phyloP scores from a whole-genome alignment of 2,888 invertebrate species.

The Cyrtodaria siliqua region DNA sequence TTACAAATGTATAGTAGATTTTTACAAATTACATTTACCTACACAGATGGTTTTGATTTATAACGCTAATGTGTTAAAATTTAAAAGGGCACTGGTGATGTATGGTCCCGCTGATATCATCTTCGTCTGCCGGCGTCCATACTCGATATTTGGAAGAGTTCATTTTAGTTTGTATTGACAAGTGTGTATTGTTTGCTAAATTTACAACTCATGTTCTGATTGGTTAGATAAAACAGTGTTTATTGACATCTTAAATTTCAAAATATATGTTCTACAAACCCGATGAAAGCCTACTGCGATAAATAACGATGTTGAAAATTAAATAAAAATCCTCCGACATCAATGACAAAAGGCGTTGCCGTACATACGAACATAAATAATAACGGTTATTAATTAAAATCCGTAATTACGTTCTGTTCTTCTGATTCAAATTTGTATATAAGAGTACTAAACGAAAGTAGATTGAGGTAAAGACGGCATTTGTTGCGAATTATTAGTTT shows the following conservation, averaged over 20 bases:
- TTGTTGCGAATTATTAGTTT: too few species aligned
- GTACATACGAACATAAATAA: too few species aligned
- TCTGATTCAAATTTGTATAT: too few species aligned
- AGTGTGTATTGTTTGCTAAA: constrained; percentile 20
- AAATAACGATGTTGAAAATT: too few species aligned
- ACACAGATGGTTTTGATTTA: constrained; percentile 58
- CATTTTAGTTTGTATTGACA: neutral
- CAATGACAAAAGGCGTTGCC: too few species aligned
- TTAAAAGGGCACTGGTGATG: constrained; percentile 44
- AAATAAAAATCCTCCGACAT: too few species aligned
- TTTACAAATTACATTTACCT: constrained; percentile 55
- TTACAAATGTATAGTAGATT: constrained; percentile 39
- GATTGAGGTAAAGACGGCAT: too few species aligned
- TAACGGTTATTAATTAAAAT: too few species aligned
- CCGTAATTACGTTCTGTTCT: too few species aligned
- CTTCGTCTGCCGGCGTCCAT: neutral
- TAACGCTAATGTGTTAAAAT: constrained; percentile 48
- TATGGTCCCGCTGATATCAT: constrained; percentile 14
- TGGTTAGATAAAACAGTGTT: constrained; percentile 2
- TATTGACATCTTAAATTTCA: constrained; percentile 21
- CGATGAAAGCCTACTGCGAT: too few species aligned
- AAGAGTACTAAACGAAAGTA: too few species aligned
- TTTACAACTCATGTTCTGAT: neutral
- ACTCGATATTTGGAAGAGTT: neutral
- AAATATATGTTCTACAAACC: constrained; percentile 12